Percentiles rank a stretch among this genome's conserved stretches.
Conservation (phyloP, 2,113 vertebrate genomes). For the Amphiprion ocellaris region DNA sequence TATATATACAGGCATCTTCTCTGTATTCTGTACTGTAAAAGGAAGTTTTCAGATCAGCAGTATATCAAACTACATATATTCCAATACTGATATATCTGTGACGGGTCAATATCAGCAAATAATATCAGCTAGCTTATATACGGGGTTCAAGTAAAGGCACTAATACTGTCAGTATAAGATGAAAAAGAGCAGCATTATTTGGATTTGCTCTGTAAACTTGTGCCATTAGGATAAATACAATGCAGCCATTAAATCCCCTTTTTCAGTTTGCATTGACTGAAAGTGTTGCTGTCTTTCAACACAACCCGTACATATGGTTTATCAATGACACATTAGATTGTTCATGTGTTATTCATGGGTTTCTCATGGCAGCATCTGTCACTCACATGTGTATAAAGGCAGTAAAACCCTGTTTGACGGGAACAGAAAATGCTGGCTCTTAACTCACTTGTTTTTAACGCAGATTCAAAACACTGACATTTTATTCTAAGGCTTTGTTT, state of each 20-base stretch:
- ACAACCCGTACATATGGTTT: slow-evolving; percentile 18
- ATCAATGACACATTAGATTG: slow-evolving; percentile 1
- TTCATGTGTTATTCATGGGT: slow-evolving; percentile 39
- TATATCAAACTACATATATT: too few species aligned
- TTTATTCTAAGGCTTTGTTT: slow-evolving; percentile 23
- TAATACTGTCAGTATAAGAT: background rate
- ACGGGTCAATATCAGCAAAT: too few species aligned
- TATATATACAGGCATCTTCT: too few species aligned
- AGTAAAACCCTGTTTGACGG: slow-evolving; percentile 10
- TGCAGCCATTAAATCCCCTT: background rate
- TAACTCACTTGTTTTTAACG: slow-evolving; percentile 14
- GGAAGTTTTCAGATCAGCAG: too few species aligned
- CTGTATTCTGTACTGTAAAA: too few species aligned
- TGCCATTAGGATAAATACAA: background rate
- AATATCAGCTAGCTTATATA: too few species aligned
- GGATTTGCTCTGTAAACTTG: background rate
- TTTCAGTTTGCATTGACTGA: background rate
- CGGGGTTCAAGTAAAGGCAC: background rate
- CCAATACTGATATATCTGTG: too few species aligned
- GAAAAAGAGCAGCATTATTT: too few species aligned
- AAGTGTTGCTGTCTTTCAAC: slow-evolving; percentile 5
- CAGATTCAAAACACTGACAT: slow-evolving; percentile 6
- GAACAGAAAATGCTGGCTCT: background rate
- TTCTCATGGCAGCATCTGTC: slow-evolving; percentile 47
- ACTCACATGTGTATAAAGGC: slow-evolving; percentile 26